Conservation (phyloP, 2,113 vertebrate species). For the Furnarius figulus region DNA sequence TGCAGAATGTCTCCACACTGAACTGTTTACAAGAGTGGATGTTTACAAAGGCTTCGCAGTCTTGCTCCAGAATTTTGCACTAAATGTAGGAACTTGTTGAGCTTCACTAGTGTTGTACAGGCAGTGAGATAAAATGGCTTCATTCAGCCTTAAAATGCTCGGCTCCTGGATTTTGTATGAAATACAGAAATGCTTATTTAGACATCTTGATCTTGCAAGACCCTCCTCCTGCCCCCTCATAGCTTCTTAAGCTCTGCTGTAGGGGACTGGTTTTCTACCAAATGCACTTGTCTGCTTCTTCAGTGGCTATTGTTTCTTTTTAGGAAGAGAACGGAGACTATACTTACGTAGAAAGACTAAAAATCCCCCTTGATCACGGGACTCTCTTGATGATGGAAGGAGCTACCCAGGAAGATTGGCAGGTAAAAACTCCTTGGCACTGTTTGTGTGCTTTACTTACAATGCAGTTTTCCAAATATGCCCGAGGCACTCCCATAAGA, state of each 20-base stretch:
- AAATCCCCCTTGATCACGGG: constrained; percentile 87
- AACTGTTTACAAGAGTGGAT: background rate
- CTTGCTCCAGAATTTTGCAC: background rate
- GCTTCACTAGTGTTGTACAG: background rate
- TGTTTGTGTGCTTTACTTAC: background rate
- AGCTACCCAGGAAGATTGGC: constrained; percentile 93
- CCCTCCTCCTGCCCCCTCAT: background rate
- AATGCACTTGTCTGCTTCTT: background rate
- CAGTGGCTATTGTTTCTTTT: background rate
- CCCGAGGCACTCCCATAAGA: background rate
- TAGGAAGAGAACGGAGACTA: constrained; percentile 90
- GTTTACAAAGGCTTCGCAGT: background rate
- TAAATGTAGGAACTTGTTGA: background rate
- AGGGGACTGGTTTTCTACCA: background rate
- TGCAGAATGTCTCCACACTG: background rate
- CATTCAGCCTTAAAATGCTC: background rate
- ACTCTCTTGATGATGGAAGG: constrained; percentile 94
- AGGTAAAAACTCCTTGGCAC: constrained; percentile 72
- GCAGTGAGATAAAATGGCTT: background rate
- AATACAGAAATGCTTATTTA: background rate
- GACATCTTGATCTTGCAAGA: background rate
- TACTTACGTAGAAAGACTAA: constrained; percentile 83
- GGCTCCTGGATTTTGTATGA: background rate
- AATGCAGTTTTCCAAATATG: background rate
- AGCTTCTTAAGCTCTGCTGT: background rate